Base-by-base conservation (phyloP, 2,113 vertebrate species). In the Proteles cristata region DNA sequence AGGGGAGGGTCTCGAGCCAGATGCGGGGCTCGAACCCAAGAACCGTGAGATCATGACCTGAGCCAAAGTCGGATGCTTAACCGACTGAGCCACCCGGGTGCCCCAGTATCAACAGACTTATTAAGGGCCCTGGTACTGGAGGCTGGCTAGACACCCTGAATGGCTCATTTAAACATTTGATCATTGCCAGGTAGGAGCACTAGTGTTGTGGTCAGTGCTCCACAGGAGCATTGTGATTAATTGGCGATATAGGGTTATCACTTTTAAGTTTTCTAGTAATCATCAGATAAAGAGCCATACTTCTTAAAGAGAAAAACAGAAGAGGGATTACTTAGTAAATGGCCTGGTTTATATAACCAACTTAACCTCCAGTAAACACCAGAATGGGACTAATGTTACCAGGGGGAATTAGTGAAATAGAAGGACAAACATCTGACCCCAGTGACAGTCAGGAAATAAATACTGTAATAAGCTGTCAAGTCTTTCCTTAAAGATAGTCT, bases 291-390 rank as follows among this genome's bases (percentile, higher is more conserved):
- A 92, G 39, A 94, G 33, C 65, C 39, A 88, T 11, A 79, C 15
- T 88, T 92, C 63, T 65, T 55, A 84, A 95, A 84, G 71, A 77
- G n/a, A 84, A 71, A 63, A 71, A 61, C 55, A 69, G 95, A 84
- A 85, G 50, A 39, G 66, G 33, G 79, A 48, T 92, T 65, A 80
- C 48, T 63, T 92, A 86, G 31, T 48, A 79, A 79, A 16, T 80
- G 21, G 68, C 65, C 25, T 66, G 35, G 26, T 84, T 4, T 89
- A 43, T 68, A 2, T 76, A 92, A 63, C 53, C 43, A 69, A 33
- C 26, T 87, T 87, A 66, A 31, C 39, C 43, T 92, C 31, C 17
- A 45, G 11, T 53, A 92, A 90, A 92, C 9, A 86, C 33, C 17
- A 92, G 66, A 55, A 69, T 94, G n/a, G 48, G 25, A 82, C 39